A percentile compares a stretch with the other conserved stretches of the same genome.
Evolutionary conservation across 2,113 vertebrate genomes (phyloP).

Genomic region (Gopherus evgoodei): DNA sequence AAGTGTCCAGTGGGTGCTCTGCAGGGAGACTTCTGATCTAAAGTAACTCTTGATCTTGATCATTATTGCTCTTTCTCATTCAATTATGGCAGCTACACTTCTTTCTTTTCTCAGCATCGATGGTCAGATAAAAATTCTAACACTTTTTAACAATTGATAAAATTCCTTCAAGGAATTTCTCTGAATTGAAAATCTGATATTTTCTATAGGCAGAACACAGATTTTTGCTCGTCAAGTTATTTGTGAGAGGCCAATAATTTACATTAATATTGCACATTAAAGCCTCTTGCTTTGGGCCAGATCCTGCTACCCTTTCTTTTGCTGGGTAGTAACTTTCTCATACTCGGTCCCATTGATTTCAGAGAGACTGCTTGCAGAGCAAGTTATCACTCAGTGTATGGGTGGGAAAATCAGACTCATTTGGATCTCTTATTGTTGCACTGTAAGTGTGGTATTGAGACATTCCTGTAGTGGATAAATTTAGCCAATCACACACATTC

Average conservation of each 20-base stretch:
- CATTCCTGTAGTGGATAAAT: neutral
- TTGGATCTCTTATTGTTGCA: slow-evolving; percentile 11
- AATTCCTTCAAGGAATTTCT: neutral
- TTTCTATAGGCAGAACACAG: neutral
- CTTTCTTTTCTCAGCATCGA: neutral
- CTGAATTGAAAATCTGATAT: neutral
- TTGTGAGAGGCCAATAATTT: neutral
- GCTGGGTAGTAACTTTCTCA: neutral
- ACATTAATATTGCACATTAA: neutral
- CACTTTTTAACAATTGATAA: neutral
- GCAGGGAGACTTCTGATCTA: neutral
- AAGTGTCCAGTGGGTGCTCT: neutral
- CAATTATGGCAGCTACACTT: neutral
- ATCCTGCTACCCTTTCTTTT: neutral
- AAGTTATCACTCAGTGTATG: neutral
- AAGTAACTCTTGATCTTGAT: fast-evolving
- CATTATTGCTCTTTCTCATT: neutral
- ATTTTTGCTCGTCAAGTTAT: neutral
- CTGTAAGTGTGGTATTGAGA: neutral
- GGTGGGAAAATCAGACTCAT: neutral
- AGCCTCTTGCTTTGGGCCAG: neutral
- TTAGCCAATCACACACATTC: neutral
- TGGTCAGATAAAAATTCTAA: neutral
- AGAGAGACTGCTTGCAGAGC: neutral
- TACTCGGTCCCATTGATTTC: neutral